These are phyloP conservation scores for Acanthosoma haemorrhoidale DNA, from an alignment of 2,888 invertebrate species.

Conservation along the genomic window DNA sequence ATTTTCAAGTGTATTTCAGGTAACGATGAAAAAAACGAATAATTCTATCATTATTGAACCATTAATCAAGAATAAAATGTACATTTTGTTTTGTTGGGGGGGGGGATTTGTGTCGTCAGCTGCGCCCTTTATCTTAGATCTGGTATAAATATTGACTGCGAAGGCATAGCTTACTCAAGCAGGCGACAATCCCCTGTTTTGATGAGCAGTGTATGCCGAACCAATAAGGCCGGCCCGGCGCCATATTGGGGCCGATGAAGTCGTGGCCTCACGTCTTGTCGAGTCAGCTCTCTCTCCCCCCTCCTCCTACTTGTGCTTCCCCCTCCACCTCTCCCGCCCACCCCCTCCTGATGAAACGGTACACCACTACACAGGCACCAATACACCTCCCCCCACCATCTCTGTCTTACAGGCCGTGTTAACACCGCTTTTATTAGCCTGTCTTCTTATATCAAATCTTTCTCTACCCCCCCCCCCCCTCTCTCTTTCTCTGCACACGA, in stretches of 20 bases:
- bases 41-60: too few species aligned
- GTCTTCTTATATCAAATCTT: conserved; percentile 24
- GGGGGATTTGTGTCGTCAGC: too few species aligned
- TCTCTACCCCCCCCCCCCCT: conserved; percentile 25
- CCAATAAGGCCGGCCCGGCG: conserved; percentile 42
- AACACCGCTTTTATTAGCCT: conserved; percentile 38
- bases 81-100: too few species aligned
- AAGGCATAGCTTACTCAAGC: not conserved
- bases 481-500: conserved; percentile 9
- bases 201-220: conserved; percentile 43
- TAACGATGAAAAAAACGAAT: too few species aligned
- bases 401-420: conserved; percentile 36
- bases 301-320: not conserved
- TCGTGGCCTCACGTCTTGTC: conserved; percentile 38
- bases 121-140: too few species aligned
- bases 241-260: conserved; percentile 43
- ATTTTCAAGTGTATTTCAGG: too few species aligned
- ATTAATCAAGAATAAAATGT: too few species aligned
- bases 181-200: conserved; percentile 35
- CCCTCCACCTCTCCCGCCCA: not conserved
- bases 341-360: conserved; percentile 26
- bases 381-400: not conserved
- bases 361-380: not conserved
- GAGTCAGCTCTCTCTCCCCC: conserved; percentile 27
- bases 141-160: too few species aligned